Percentiles rank a stretch among this genome's conserved stretches.
Evolutionary conservation across 2,888 invertebrate genomes (phyloP).

Genomic region (Chironomus riparius): DNA sequence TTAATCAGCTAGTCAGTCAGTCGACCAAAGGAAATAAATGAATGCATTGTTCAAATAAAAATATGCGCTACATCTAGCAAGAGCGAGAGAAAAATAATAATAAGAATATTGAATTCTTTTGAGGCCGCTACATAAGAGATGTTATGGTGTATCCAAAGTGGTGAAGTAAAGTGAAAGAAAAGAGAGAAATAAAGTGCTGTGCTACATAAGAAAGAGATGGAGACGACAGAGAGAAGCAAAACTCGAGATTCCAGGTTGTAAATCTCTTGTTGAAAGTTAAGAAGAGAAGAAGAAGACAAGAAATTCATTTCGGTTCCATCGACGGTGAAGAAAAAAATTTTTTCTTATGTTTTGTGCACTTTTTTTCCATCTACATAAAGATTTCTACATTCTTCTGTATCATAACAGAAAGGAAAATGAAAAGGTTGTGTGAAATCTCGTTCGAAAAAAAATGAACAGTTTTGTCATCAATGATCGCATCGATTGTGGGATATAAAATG

Average conservation of each 20-base stretch:
- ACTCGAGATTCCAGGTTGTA: constrained; percentile 16
- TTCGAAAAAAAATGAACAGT: too few relatives aligned
- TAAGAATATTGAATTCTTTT: not conserved
- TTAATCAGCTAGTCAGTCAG: too few relatives aligned
- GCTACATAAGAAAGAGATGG: constrained; percentile 9
- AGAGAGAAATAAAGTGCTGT: not conserved
- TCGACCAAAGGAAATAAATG: too few relatives aligned
- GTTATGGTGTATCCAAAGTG: not conserved
- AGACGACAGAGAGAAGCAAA: not conserved
- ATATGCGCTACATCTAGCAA: too few relatives aligned
- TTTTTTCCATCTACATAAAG: not conserved
- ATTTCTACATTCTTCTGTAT: not conserved
- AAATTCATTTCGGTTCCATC: constrained; percentile 5
- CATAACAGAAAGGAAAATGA: too few relatives aligned
- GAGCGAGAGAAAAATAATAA: too few relatives aligned
- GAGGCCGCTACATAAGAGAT: not conserved
- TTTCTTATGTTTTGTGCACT: not conserved
- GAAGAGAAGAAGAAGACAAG: not conserved
- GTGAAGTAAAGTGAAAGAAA: not conserved
- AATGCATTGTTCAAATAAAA: too few relatives aligned
- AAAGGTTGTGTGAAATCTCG: too few relatives aligned
- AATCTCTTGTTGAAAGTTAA: constrained; percentile 2
- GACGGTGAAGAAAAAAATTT: not conserved
- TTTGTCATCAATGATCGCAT: too few relatives aligned
- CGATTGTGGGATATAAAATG: not conserved